Conservation (phyloP, 2,113 vertebrate genomes). For the Naja naja region DNA sequence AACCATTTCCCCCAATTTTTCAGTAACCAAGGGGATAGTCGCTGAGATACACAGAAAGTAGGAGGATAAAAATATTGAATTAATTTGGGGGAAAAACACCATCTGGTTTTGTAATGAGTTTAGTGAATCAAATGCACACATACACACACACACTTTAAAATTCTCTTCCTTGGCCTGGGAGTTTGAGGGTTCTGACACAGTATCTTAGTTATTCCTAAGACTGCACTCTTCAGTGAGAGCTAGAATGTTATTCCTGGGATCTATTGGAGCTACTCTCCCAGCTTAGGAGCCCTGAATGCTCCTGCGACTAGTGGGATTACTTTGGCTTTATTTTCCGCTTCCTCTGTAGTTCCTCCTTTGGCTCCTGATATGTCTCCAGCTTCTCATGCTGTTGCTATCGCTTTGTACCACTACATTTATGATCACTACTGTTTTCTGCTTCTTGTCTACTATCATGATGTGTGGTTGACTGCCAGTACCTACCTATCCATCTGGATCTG, state of each 20-base stretch:
- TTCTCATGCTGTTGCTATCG: no score
- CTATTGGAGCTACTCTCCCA: background rate
- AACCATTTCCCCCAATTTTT: background rate
- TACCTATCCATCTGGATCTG: background rate
- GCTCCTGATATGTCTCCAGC: no score
- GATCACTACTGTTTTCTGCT: background rate
- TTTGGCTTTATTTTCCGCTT: no score
- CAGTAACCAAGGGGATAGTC: background rate
- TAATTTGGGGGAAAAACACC: background rate
- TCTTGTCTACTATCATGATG: background rate
- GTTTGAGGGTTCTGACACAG: background rate
- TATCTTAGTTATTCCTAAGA: background rate
- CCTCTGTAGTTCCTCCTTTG: no score
- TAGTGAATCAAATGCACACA: background rate
- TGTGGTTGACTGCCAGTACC: background rate
- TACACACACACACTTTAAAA: background rate
- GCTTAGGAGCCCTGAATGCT: background rate
- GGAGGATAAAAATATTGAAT: background rate
- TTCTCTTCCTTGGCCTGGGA: background rate
- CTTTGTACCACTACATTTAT: background rate
- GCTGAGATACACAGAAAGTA: background rate
- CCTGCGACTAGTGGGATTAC: no score
- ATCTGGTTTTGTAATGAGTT: background rate
- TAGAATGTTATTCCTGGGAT: background rate
- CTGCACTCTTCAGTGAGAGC: no score